Base-by-base conservation (phyloP, 2,888 invertebrate genomes). In the Plagodis pulveraria region DNA sequence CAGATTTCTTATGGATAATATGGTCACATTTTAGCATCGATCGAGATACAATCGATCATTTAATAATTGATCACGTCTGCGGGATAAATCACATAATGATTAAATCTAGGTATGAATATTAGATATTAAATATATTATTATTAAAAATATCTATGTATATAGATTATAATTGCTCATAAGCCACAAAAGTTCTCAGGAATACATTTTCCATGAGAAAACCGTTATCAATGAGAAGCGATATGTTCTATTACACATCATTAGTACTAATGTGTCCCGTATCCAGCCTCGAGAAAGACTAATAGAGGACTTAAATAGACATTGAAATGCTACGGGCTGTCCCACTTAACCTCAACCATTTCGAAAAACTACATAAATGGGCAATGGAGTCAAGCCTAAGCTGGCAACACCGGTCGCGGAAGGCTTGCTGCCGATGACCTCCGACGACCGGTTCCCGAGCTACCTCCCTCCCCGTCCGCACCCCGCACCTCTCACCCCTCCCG, bases 371-470 rank as follows among this genome's bases (percentile, higher is more conserved):
- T 77, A 83, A 81, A 83, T 84, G 83, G 83, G 77, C 79, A 83
- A 77, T 70, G 66, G 71, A 76, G 76, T 77, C 71, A 67, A 69
- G 69, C 73, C 46, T 77, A 72, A 74, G 75, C 83, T 83, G 87
- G 90, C 84, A 89, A 82, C 90, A 82, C 83, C 73, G 81, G 84
- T 86, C 89, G 88, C 89, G 91, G 89, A 90, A 90, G 91, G 89
- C 87, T 81, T 83, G 83, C 90, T 84, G 92, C 82, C 92, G 92
- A 92, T 92, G 92, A 92, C 92, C 92, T 91, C 92, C 79, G 81
- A 71, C 74, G 87, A 92, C 92, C 92, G 92, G 92, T 92, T 91
- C 84, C 83, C 77, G 78, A 78, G 74, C 72, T 70, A 74, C 75
- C 74, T 71, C 73, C 76, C 72, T 70, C 69, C 6, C 50, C 71